Conservation (phyloP, 2,888 invertebrate species). For the Rhogogaster chlorosoma region DNA sequence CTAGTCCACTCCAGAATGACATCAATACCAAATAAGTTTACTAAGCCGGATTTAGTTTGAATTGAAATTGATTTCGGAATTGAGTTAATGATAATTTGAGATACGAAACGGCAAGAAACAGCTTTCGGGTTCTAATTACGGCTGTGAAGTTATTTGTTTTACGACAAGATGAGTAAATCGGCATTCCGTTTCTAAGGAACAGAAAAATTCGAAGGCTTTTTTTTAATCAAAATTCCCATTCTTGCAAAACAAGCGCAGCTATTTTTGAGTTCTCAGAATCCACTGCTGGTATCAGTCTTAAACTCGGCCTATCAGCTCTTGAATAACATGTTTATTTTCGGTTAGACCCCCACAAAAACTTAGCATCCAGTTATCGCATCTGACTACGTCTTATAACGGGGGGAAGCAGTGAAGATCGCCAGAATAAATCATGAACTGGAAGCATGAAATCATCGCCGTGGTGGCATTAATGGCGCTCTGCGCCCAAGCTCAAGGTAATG, state of each 20-base stretch:
- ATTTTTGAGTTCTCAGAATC: not conserved
- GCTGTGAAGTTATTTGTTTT: too few relatives aligned
- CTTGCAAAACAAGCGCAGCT: not conserved
- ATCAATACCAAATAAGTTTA: too few relatives aligned
- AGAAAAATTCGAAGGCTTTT: not conserved
- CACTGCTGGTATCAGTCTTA: not conserved
- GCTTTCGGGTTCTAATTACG: too few relatives aligned
- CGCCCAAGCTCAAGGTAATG: conserved; percentile 7
- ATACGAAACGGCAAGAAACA: too few relatives aligned
- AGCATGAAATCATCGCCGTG: conserved; percentile 1
- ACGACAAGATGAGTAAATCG: too few relatives aligned
- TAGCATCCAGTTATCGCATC: not conserved
- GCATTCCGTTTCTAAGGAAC: not conserved
- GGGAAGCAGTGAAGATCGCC: not conserved
- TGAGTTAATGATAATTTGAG: too few relatives aligned
- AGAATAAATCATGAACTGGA: not conserved
- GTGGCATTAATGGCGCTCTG: conserved; percentile 16
- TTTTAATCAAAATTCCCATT: not conserved
- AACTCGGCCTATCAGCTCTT: not conserved
- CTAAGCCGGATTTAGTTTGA: too few relatives aligned
- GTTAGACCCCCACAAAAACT: not conserved
- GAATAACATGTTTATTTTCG: not conserved
- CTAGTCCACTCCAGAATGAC: too few relatives aligned
- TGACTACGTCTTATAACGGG: not conserved
- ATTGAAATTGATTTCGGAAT: too few relatives aligned